phyloP scores from a whole-genome alignment of 2,888 invertebrate species.

The Nezara viridula region DNA sequence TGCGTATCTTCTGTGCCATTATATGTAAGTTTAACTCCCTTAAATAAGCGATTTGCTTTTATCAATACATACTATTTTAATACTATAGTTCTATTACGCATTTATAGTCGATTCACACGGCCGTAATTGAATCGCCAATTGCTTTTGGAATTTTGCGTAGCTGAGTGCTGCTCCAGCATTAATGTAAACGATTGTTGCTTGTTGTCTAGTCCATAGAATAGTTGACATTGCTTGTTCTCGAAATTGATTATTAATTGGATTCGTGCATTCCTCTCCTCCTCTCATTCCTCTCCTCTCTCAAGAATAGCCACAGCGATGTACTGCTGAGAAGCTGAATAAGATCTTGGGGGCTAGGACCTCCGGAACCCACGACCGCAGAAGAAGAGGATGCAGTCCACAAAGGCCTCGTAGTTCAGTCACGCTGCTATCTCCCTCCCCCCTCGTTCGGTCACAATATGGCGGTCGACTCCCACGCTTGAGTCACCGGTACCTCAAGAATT shows the following conservation, averaged over 20 bases:
- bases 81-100: too few relatives aligned
- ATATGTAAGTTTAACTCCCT: too few relatives aligned
- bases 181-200: not conserved
- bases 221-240: not conserved
- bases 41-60: too few relatives aligned
- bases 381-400: not conserved
- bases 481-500: not conserved
- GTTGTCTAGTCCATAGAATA: not conserved
- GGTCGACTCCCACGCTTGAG: constrained; percentile 39
- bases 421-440: not conserved
- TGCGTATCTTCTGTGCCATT: too few relatives aligned
- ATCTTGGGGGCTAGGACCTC: not conserved
- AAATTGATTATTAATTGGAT: not conserved
- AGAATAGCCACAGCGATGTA: too few relatives aligned
- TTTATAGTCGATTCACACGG: too few relatives aligned
- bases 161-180: not conserved
- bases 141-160: too few relatives aligned
- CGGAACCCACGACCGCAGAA: not conserved
- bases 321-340: not conserved
- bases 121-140: too few relatives aligned
- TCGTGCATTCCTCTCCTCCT: too few relatives aligned
- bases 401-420: constrained; percentile 41
- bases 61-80: too few relatives aligned
- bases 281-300: too few relatives aligned
- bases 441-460: constrained; percentile 37